Conservation (phyloP, 2,888 invertebrate species). For the Papilio protenor region DNA sequence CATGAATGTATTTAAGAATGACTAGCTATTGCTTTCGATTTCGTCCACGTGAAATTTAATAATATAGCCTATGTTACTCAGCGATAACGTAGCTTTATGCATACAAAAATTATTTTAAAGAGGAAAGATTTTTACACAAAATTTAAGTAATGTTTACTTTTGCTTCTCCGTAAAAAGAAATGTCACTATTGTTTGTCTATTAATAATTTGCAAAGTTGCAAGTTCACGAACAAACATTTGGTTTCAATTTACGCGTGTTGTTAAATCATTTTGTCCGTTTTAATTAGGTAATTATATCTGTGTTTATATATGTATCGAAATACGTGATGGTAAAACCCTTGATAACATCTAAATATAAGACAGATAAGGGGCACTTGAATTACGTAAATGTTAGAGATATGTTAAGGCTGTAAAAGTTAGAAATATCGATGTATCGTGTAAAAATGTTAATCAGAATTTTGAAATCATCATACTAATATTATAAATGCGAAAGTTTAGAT, state of each 20-base stretch:
- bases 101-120: too few species aligned
- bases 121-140: too few species aligned
- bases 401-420: background rate
- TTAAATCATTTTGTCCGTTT: background rate
- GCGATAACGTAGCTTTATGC: too few species aligned
- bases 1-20: background rate
- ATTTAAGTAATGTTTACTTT: background rate
- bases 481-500: too few species aligned
- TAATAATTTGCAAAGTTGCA: background rate
- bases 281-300: background rate
- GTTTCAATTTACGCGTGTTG: background rate
- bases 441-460: background rate
- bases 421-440: background rate
- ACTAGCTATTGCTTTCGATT: too few species aligned
- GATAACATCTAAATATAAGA: slow-evolving; percentile 26
- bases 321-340: slow-evolving; percentile 11
- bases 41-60: too few species aligned
- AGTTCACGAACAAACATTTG: background rate
- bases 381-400: slow-evolving; percentile 21
- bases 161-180: background rate
- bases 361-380: slow-evolving; percentile 18
- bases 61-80: too few species aligned
- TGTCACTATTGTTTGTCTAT: background rate
- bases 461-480: too few species aligned
- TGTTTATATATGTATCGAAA: background rate